Evolutionary conservation across 1,140 invertebrate species (phyloP), one percentile per base, ranked within the genome.

Genomic region (Habropoda laboriosa): DNA sequence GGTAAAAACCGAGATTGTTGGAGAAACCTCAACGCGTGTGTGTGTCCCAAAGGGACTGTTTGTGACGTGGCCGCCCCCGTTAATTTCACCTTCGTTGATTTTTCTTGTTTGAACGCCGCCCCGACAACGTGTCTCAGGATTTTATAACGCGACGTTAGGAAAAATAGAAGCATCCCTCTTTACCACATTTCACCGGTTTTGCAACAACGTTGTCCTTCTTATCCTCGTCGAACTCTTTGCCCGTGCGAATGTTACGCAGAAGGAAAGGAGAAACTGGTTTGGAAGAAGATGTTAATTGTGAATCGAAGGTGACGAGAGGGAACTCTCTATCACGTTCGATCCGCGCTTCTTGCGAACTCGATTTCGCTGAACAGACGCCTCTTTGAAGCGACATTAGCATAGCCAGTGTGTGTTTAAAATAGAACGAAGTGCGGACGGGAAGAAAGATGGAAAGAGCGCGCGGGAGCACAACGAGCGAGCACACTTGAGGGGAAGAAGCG

Each of bases 401-500:
- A 13, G 30, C 5, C 18, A n/a, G 70, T 63, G 24, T 72, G 68
- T 8, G 45, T 75, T 75, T 75, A 51, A 75, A 75, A 64, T 53
- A 42, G 60, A 64, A 51, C 8, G 35, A 40, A 30, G 6, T 1
- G 18, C 35, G 1, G 0, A 8, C 8, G 32, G 24, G n/a, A 49
- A 30, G 58, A 30, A 40, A 12, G 32, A 61, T n/a, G 30, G 45
- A 35, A 49, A 58, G 42, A 18, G 16, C 5, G 7, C 12, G 3
- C 30, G 64, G 58, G 57, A 66, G 45, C 57, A 51, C 40, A 18
- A 53, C 40, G n/a, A 47, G 42, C 18, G 64, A 16, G 30, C 64
- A 8, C 12, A 75, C 47, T 75, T 8, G 60, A 75, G 60, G 27
- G n/a, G 60, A 75, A 60, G 64, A 75, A 75, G 60, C 35, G 60